Percentiles rank a stretch among this genome's conserved stretches.
phyloP scores from a whole-genome alignment of 92 coral and sea anemone species.

The Virgularia gustaviana region DNA sequence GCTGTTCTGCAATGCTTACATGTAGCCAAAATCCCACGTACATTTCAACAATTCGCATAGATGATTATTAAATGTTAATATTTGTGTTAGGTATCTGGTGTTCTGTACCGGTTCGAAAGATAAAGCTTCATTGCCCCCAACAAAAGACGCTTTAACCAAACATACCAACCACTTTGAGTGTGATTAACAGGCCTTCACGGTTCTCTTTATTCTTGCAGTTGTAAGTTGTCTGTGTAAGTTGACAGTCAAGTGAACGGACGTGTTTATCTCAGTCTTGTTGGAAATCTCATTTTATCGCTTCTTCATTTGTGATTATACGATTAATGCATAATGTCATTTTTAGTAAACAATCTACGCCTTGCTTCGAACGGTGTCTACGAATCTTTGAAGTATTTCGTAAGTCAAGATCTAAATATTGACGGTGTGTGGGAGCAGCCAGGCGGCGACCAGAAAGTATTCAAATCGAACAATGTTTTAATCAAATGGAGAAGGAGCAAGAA shows the following conservation, averaged over 20 bases:
- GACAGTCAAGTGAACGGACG: no score
- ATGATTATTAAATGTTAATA: background rate
- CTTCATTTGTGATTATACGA: no score
- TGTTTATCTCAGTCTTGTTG: no score
- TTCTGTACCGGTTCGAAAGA: slow-evolving; percentile 22
- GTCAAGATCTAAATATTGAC: background rate
- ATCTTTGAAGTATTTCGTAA: background rate
- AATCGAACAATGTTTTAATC: background rate
- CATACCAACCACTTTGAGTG: no score
- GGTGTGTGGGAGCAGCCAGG: slow-evolving; percentile 9
- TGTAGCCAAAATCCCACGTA: background rate
- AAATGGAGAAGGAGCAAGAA: background rate
- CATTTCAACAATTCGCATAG: background rate
- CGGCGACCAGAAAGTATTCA: no score
- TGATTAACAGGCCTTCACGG: no score
- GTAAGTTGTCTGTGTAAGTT: no score
- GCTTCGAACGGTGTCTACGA: background rate
- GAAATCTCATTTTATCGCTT: no score
- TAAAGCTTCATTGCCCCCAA: slow-evolving; percentile 28
- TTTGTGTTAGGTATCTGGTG: slow-evolving; percentile 6
- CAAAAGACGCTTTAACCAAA: slow-evolving; percentile 13
- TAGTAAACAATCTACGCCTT: background rate
- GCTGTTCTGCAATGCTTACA: background rate
- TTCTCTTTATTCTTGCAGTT: no score
- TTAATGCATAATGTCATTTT: background rate